Evolutionary conservation across 35 echinoderm and acorn worm species (phyloP), one percentile per base, ranked within the genome.

Genomic region (Hemicentrotus pulcherrimus): DNA sequence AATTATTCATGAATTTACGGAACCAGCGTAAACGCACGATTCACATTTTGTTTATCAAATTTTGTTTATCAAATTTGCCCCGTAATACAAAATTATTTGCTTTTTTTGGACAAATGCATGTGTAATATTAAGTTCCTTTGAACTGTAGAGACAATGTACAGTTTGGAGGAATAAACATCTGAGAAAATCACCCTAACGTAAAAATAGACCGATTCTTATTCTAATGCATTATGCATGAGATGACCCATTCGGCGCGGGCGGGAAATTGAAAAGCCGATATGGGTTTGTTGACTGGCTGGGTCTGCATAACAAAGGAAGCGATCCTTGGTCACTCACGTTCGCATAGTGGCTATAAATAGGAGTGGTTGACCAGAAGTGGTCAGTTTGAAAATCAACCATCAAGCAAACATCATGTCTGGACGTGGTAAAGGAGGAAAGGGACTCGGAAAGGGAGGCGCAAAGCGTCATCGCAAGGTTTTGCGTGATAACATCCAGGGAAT

Each of bases 401-500:
- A 90, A 35, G 22, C 30, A 90, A 47, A 32, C 88, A 95, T 88
- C 95, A 96, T 96, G 95, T 96, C 95, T 96, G 95, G 95, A 85
- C 95, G 95, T 96, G 95, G 95, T 28, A 96, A 96, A 96, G 95
- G 95, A 96, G 95, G 95, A 92, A 96, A 96, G 46, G 95, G 95
- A 46, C 95, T 96, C 46, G 95, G 95, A 96, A 96, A 96, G 91
- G 95, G 95, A 96, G 95, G 95, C 95, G 95, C 95, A 55, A 96
- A 96, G 95, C 95, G 95, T 96, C 95, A 96, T 94, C 95, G 95
- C 91, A 96, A 96, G 91, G 95, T 96, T 16, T 93, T 96, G 88
- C 95, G 95, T 96, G 95, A 96, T 96, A 96, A 96, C 95, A 96
- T 96, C 95, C 95, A 96, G 60, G 95, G 95, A 94, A 96, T 96